Evolutionary conservation across 2,797 vertebrate genomes (phyloP).

Genomic region (Cyprinodon diabolis): DNA sequence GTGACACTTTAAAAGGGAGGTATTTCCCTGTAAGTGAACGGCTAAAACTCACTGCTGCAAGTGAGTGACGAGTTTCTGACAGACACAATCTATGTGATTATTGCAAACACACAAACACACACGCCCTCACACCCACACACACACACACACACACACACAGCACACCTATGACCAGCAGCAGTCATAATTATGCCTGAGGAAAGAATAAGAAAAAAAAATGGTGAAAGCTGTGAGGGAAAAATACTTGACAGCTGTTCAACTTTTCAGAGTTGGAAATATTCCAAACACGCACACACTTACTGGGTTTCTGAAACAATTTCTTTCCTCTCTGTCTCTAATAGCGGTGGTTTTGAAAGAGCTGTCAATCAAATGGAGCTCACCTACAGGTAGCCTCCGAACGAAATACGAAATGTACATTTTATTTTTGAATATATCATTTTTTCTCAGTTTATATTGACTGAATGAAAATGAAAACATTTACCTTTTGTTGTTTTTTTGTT

Average conservation of each 20-base stretch:
- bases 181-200: slow-evolving; percentile 37
- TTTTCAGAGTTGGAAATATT: slow-evolving; percentile 23
- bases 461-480: slow-evolving; percentile 18
- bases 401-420: slow-evolving; percentile 26
- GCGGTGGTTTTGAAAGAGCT: slow-evolving; percentile 62
- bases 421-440: slow-evolving; percentile 28
- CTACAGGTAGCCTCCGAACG: slow-evolving; percentile 6
- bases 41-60: slow-evolving; percentile 26
- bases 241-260: slow-evolving; percentile 28
- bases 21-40: slow-evolving; percentile 57
- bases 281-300: slow-evolving; percentile 21
- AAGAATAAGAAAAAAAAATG: slow-evolving; percentile 21
- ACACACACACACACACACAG: slow-evolving; percentile 8
- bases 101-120: slow-evolving; percentile 8
- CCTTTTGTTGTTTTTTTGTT: not conserved
- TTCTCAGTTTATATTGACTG: slow-evolving; percentile 20
- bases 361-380: slow-evolving; percentile 52
- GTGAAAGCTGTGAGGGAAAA: slow-evolving; percentile 35
- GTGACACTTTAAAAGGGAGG: slow-evolving; percentile 51
- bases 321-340: slow-evolving; percentile 62
- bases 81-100: slow-evolving; percentile 47
- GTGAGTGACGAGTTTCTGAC: slow-evolving; percentile 53
- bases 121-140: slow-evolving; percentile 12
- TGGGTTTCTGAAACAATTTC: slow-evolving; percentile 60
- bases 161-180: slow-evolving; percentile 27